Evolutionary conservation across 2,113 vertebrate genomes (phyloP).

Genomic region (Thermophis baileyi): DNA sequence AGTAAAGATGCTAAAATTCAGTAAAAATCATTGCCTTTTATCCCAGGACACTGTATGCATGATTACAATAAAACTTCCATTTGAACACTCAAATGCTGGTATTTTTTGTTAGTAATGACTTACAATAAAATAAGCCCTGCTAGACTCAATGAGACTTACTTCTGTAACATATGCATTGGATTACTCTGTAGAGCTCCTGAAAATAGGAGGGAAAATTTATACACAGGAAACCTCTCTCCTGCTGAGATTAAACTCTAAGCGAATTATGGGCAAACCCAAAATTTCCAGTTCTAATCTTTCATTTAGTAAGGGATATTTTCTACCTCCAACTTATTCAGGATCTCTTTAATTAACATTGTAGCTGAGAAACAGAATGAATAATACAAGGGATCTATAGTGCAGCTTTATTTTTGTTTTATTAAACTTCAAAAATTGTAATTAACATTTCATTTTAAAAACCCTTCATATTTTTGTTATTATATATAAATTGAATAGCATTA

Average conservation of each 20-base stretch:
- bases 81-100: not conserved
- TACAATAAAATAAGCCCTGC: not conserved
- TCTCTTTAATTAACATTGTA: not conserved
- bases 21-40: not conserved
- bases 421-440: not conserved
- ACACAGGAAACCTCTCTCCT: not conserved
- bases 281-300: not conserved
- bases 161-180: not conserved
- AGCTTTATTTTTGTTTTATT: not conserved
- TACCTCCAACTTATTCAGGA: not conserved
- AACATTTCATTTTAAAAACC: not conserved
- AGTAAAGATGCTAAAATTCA: not conserved
- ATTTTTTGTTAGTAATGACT: not conserved
- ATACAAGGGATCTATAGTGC: not conserved
- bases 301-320: not conserved
- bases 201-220: not conserved
- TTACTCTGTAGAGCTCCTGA: not conserved
- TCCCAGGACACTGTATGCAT: not conserved
- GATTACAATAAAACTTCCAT: not conserved
- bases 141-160: not conserved
- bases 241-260: not conserved
- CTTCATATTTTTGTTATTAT: not conserved
- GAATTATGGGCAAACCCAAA: not conserved
- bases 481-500: not conserved
- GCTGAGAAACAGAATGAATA: not conserved